Conservation (phyloP, 2,888 invertebrate species). For the Pristionchus maxplancki region DNA sequence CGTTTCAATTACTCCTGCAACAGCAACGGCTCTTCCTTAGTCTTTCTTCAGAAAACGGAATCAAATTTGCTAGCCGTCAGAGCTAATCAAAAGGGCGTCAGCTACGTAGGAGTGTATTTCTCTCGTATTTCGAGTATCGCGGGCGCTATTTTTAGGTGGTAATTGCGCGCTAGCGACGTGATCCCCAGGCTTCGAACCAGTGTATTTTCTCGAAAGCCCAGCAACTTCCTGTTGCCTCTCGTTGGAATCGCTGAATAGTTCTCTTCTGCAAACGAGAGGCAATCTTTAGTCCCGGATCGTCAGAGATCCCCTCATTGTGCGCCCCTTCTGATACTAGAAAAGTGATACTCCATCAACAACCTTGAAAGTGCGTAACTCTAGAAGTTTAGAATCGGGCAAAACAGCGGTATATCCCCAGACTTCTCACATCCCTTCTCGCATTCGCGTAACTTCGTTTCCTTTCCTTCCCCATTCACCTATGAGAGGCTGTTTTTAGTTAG, state of each 20-base stretch:
- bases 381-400: neutral
- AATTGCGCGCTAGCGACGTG: neutral
- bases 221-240: slow-evolving; percentile 18
- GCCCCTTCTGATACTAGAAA: neutral
- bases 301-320: neutral
- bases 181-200: neutral
- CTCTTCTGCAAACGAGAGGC: neutral
- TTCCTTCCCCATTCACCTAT: neutral
- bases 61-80: neutral
- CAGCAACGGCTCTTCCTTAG: neutral
- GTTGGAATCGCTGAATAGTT: slow-evolving; percentile 1
- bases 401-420: neutral
- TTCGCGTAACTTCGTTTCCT: neutral
- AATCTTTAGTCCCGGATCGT: neutral
- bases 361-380: neutral
- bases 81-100: neutral
- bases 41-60: neutral
- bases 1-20: neutral
- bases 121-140: neutral
- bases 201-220: neutral
- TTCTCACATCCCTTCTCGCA: neutral
- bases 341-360: neutral
- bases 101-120: neutral
- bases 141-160: neutral
- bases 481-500: neutral